Percentiles rank a stretch among this genome's conserved stretches.
These are phyloP conservation scores for Nomada ferruginata DNA, from an alignment of 2,888 invertebrate genomes.

Conservation along the genomic window DNA sequence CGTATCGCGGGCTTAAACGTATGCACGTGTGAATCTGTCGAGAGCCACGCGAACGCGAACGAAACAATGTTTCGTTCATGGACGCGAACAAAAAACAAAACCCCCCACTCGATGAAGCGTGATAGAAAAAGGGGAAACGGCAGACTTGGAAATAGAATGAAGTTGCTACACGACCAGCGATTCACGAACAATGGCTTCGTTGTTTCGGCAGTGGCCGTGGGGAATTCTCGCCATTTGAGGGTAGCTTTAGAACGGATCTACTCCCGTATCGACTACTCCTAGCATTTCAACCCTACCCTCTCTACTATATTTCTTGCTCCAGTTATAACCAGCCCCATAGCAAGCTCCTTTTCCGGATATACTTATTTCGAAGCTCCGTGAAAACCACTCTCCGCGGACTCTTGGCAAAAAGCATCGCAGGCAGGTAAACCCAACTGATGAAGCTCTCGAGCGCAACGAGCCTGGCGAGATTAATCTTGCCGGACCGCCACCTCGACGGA, in stretches of 20 bases:
- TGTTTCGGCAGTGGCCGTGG: conserved; percentile 59
- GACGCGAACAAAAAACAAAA: neutral
- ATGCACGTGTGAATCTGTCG: neutral
- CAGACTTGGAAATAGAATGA: too few species aligned
- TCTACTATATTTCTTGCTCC: neutral
- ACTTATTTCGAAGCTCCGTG: neutral
- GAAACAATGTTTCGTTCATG: neutral
- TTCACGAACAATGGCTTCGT: conserved; percentile 68
- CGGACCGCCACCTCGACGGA: conserved; percentile 46
- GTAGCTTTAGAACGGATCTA: conserved; percentile 36
- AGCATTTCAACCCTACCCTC: neutral
- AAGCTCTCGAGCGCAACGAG: conserved; percentile 56
- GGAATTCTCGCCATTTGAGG: conserved; percentile 52
- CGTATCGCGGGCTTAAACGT: neutral
- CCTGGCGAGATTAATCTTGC: conserved; percentile 63
- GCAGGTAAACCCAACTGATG: conserved; percentile 60
- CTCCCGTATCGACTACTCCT: neutral
- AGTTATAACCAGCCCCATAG: neutral
- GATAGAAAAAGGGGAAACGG: neutral
- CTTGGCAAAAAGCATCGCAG: conserved; percentile 34
- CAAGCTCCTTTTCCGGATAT: neutral
- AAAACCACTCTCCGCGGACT: neutral
- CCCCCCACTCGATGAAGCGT: too few species aligned
- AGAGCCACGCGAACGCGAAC: neutral
- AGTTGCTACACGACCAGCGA: conserved; percentile 47